Evolutionary conservation across 2,888 invertebrate genomes (phyloP).

Genomic region (Amaurobius ferox): DNA sequence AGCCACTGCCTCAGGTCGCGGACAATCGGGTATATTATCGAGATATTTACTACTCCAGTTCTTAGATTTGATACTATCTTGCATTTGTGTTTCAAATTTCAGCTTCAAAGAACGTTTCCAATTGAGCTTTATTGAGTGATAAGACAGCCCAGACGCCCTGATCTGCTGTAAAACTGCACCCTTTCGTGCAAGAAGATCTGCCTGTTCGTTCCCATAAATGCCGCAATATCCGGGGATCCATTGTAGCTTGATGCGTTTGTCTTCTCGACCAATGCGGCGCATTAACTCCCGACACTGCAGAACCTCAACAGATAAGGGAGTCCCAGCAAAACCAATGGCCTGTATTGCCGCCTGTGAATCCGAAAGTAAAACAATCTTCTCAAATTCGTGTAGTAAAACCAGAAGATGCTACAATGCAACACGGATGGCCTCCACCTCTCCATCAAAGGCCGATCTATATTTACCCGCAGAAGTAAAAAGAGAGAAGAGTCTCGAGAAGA

Average conservation of each 20-base stretch:
- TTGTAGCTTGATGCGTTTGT: no score
- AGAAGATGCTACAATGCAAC: not conserved
- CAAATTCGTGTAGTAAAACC: not conserved
- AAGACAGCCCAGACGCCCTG: no score
- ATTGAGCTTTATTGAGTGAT: no score
- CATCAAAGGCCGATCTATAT: not conserved
- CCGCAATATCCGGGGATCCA: no score
- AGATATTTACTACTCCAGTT: not conserved
- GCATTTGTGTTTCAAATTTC: not conserved
- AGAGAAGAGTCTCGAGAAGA: no score
- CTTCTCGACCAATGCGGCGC: not conserved
- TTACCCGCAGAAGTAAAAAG: no score
- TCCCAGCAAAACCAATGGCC: not conserved
- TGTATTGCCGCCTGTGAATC: no score
- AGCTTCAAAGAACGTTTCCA: no score
- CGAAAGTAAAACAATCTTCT: not conserved
- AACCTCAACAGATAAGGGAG: not conserved
- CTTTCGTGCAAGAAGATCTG: no score
- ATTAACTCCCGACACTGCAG: not conserved
- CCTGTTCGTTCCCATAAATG: no score
- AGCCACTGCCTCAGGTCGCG: not conserved
- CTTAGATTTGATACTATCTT: not conserved
- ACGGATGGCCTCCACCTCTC: constrained; percentile 3
- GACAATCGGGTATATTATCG: not conserved
- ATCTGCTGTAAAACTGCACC: no score